phyloP scores from a whole-genome alignment of 1,140 invertebrate species.

The Amphibalanus amphitrite region DNA sequence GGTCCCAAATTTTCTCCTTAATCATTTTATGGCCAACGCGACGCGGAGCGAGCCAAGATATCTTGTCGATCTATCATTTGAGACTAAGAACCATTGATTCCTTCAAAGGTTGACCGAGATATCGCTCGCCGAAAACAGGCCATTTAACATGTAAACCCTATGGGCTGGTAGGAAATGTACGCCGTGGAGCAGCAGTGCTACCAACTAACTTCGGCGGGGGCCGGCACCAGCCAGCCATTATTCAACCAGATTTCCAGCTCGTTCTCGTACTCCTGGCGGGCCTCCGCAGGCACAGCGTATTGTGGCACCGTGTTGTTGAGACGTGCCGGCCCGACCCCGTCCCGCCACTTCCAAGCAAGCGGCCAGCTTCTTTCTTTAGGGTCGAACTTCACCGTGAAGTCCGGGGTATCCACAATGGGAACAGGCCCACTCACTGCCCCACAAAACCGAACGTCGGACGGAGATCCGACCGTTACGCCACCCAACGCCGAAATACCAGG shows the following conservation, averaged over 20 bases:
- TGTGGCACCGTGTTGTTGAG: neutral
- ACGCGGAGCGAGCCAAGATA: no score
- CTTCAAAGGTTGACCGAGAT: no score
- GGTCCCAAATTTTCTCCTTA: no score
- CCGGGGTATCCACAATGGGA: neutral
- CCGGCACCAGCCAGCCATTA: conserved; percentile 10
- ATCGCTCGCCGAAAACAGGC: no score
- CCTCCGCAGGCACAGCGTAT: neutral
- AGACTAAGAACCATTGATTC: no score
- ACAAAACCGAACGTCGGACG: neutral
- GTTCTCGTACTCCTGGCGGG: neutral
- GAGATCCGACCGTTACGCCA: neutral
- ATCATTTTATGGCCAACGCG: no score
- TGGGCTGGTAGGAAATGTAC: no score
- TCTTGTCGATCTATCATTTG: no score
- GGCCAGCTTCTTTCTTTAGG: neutral
- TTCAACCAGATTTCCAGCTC: conserved; percentile 1
- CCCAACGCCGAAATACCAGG: neutral
- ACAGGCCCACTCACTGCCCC: neutral
- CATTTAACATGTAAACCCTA: no score
- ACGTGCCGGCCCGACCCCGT: neutral
- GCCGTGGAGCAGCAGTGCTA: no score
- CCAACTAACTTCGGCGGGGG: no score
- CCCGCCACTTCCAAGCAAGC: neutral
- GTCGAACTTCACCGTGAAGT: neutral